Percentiles rank a stretch among this genome's conserved stretches.
Conservation (phyloP, 2,797 vertebrate genomes). For the Anabas testudineus region DNA sequence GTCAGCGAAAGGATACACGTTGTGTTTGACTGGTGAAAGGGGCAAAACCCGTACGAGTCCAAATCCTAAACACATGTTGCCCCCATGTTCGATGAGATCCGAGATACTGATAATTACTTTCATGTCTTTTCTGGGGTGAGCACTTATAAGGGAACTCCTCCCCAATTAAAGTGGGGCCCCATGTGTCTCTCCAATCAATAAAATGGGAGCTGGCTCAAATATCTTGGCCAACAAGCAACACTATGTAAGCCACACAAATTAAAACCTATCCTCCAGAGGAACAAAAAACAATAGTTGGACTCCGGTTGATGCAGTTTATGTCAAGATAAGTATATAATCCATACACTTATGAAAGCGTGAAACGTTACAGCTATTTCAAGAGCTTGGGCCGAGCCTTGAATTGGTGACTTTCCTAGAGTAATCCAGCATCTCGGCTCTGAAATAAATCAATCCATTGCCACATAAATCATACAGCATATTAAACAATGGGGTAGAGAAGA, state of each 20-base stretch:
- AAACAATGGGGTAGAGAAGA: conserved; percentile 81
- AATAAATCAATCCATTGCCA: conserved; percentile 67
- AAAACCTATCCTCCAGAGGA: conserved; percentile 47
- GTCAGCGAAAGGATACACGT: conserved; percentile 55
- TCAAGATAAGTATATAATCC: conserved; percentile 52
- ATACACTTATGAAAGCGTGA: conserved; percentile 49
- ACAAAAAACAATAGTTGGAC: conserved; percentile 37
- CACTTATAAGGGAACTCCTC: conserved; percentile 71
- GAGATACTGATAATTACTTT: conserved; percentile 81
- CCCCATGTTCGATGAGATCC: conserved; percentile 73
- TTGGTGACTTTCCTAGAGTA: conserved; percentile 25
- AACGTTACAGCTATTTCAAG: conserved; percentile 48
- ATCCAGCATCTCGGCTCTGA: conserved; percentile 58
- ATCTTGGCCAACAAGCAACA: conserved; percentile 68
- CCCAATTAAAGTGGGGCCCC: conserved; percentile 75
- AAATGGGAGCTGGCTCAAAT: conserved; percentile 65
- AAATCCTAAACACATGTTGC: conserved; percentile 84
- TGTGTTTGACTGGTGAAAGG: conserved; percentile 69
- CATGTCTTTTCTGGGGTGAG: conserved; percentile 65
- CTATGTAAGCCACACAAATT: conserved; percentile 54
- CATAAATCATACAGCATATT: conserved; percentile 77
- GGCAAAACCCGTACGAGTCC: conserved; percentile 60
- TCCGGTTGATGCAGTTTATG: conserved; percentile 38
- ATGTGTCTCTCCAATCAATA: conserved; percentile 74
- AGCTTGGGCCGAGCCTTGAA: conserved; percentile 40